Base-by-base conservation (phyloP, 1,140 invertebrate species). In the Lepidurus arcticus region DNA sequence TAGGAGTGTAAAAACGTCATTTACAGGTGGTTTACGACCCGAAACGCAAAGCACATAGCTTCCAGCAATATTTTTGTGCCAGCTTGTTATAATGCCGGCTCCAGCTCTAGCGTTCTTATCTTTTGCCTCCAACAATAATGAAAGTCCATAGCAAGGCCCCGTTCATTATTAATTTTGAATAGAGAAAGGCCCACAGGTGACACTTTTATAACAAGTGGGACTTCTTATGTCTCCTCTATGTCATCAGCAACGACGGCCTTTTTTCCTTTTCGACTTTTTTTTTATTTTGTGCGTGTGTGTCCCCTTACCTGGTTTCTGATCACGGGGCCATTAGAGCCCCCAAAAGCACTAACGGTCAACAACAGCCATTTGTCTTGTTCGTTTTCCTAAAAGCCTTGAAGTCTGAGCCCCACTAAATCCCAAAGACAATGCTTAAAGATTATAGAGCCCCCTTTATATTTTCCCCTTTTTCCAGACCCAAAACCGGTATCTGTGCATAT, bases 331-430 rank as follows among this genome's bases (percentile, higher is more conserved):
- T 65, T 65, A 65, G 21, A 65, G 53, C 53, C 53, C 53, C 53
- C 53, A 65, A 65, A 65, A 65, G 53, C 53, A 65, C 53, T 65
- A n/a, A 65, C 53, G 53, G 53, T 65, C 53, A 65, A 65, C 53
- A 65, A 65, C 53, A 16, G 53, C 53, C 3, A 65, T 65, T 65
- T 65, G 53, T 65, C 53, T 65, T 65, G 53, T 65, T 65, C 53
- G 53, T 65, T 65, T 65, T 65, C 53, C 53, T 65, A 65, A 65
- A 65, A 65, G 53, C 53, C 53, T 21, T 34, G 34, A 1, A 65
- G 53, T 65, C 21, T 65, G 53, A 65, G 53, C 13, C 53, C 53
- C 53, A 65, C 53, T 65, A 65, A 65, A 65, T 65, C 53, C 13
- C 53, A 65, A 65, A 65, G 53, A 65, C 53, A 65, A 65, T 65